These are phyloP conservation scores for Bothrops jararaca DNA, from an alignment of 2,113 vertebrate genomes.

Conservation along the genomic window DNA sequence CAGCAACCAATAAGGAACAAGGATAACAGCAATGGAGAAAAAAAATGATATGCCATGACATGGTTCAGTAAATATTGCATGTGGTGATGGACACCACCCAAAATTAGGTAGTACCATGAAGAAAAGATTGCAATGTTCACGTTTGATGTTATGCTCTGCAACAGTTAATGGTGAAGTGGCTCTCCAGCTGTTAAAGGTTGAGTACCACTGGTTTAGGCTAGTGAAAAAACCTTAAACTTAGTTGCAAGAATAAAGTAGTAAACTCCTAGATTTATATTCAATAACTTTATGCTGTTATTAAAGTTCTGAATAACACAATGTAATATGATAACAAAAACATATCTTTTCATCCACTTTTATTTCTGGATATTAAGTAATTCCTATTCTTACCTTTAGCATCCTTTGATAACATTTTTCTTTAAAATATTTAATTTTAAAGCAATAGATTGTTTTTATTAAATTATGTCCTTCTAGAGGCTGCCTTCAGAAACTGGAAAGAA, in stretches of 20 bases:
- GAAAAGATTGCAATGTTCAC: slow-evolving; percentile 39
- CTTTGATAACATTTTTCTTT: slow-evolving; percentile 39
- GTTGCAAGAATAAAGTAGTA: slow-evolving; percentile 17
- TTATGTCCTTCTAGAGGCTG: slow-evolving; percentile 32
- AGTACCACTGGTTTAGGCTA: slow-evolving; percentile 74
- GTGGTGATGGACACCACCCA: slow-evolving; percentile 47
- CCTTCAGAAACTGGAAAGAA: slow-evolving; percentile 25
- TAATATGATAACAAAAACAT: slow-evolving; percentile 41
- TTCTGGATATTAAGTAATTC: slow-evolving; percentile 33
- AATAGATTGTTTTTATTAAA: slow-evolving; percentile 30
- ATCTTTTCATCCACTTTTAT: slow-evolving; percentile 51
- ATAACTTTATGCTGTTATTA: slow-evolving; percentile 62
- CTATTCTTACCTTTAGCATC: slow-evolving; percentile 29
- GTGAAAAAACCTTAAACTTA: slow-evolving; percentile 48
- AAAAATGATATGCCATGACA: slow-evolving; percentile 58
- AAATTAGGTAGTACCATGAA: slow-evolving; percentile 60
- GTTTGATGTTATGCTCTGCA: slow-evolving; percentile 63
- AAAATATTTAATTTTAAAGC: slow-evolving; percentile 28
- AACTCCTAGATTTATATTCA: slow-evolving; percentile 33
- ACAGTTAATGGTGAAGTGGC: slow-evolving; percentile 68
- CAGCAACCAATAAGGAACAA: slow-evolving; percentile 59
- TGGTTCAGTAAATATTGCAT: slow-evolving; percentile 59
- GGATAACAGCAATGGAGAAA: slow-evolving; percentile 55
- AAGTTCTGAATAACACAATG: slow-evolving; percentile 20
- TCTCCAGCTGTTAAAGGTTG: slow-evolving; percentile 74